phyloP scores from a whole-genome alignment of 2,888 invertebrate species.

The Epiperipatus broadwayi region DNA sequence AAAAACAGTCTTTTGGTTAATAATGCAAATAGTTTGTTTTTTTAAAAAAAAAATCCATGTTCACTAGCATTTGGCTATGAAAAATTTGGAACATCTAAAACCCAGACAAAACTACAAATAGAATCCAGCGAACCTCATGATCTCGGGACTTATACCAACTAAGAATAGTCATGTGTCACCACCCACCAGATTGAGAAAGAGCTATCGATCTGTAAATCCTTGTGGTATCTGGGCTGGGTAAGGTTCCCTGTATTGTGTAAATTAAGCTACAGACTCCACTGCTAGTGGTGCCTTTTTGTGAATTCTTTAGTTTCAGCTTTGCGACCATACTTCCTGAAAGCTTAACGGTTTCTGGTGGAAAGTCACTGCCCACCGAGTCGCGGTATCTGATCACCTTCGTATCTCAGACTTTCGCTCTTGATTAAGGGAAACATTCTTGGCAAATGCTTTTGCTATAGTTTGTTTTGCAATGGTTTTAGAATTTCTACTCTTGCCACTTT shows the following conservation, averaged over 20 bases:
- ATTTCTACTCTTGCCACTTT: slow-evolving; percentile 45
- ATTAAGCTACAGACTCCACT: slow-evolving; percentile 52
- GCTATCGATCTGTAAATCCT: slow-evolving; percentile 50
- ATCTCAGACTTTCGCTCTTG: slow-evolving; percentile 46
- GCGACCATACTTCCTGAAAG: slow-evolving; percentile 30
- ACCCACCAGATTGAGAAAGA: slow-evolving; percentile 48
- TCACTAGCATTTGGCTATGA: too few relatives aligned
- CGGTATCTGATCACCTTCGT: slow-evolving; percentile 47
- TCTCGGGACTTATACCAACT: too few relatives aligned
- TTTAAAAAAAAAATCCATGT: too few relatives aligned
- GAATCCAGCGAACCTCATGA: too few relatives aligned
- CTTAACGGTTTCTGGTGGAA: slow-evolving; percentile 30
- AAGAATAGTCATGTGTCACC: slow-evolving; percentile 52
- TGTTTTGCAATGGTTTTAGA: slow-evolving; percentile 42
- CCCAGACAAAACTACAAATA: too few relatives aligned
- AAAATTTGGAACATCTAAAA: too few relatives aligned
- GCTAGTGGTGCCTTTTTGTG: slow-evolving; percentile 51
- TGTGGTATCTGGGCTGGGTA: slow-evolving; percentile 47
- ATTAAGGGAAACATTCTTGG: slow-evolving; percentile 47
- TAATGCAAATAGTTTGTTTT: too few relatives aligned
- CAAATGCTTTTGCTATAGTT: slow-evolving; percentile 45
- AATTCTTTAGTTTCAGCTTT: slow-evolving; percentile 33
- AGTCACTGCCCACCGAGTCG: slow-evolving; percentile 37
- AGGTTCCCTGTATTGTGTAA: slow-evolving; percentile 50
- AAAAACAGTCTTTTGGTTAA: too few relatives aligned